Conservation (phyloP, 2,888 invertebrate species). For the Monoplex corrugatus region DNA sequence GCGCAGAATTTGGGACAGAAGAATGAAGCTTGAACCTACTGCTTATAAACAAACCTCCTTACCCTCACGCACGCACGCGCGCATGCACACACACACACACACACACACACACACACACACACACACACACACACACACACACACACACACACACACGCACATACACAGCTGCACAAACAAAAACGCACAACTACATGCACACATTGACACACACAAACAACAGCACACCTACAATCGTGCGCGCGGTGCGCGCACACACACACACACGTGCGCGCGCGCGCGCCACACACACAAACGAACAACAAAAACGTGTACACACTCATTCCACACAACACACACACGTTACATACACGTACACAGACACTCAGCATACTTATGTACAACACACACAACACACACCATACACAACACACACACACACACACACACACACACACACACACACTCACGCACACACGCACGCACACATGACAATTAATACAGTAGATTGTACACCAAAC, state of each 20-base stretch:
- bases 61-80: no score
- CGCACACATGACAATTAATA: neutral
- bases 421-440: neutral
- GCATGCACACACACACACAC: neutral
- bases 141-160: slow-evolving; percentile 17
- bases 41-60: no score
- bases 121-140: slow-evolving; percentile 1
- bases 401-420: neutral
- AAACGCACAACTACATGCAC: neutral
- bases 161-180: slow-evolving; percentile 3
- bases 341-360: neutral
- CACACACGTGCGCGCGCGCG: no score
- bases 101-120: neutral
- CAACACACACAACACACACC: neutral
- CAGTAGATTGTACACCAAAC: no score
- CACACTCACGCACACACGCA: neutral
- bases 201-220: neutral
- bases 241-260: neutral
- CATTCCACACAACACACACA: no score
- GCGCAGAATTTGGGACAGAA: no score
- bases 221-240: neutral
- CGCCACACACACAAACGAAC: no score
- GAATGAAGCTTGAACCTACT: no score
- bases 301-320: no score
- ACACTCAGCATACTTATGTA: neutral